Conservation (phyloP, 2,113 vertebrate genomes). For the Scomber japonicus region DNA sequence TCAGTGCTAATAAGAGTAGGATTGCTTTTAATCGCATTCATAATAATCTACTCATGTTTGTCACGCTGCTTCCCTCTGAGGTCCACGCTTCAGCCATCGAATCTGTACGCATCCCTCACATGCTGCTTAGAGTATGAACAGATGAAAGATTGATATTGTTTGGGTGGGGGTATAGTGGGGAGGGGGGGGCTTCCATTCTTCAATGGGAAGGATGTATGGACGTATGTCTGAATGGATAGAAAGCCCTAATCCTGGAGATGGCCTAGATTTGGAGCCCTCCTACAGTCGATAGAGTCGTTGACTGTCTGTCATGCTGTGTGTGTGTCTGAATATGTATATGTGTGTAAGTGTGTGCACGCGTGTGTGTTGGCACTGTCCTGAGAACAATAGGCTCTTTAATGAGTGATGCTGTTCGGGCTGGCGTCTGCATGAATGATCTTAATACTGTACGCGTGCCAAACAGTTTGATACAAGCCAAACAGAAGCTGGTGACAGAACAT, state of each 20-base stretch:
- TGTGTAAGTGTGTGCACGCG: conserved; percentile 6
- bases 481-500: background rate
- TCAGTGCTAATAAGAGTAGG: background rate
- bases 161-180: conserved; percentile 7
- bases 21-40: conserved; percentile 1
- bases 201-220: conserved; percentile 38
- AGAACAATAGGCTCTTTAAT: conserved; percentile 83
- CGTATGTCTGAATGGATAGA: conserved; percentile 60
- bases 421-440: conserved; percentile 73
- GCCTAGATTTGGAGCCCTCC: conserved; percentile 73
- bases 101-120: conserved; percentile 14
- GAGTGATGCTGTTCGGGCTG: conserved; percentile 58
- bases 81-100: conserved; percentile 3
- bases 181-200: conserved; percentile 25
- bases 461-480: conserved; percentile 23
- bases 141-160: conserved; percentile 74
- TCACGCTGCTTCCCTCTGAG: background rate
- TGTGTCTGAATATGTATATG: conserved; percentile 23
- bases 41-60: conserved; percentile 21
- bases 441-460: conserved; percentile 78
- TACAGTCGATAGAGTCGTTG: conserved; percentile 62
- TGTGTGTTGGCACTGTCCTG: conserved; percentile 6
- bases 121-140: conserved; percentile 32
- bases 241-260: conserved; percentile 75
- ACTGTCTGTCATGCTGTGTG: conserved; percentile 39